Percentiles rank a stretch among this genome's conserved stretches.
Conservation (phyloP, 2,888 invertebrate species). For the Drosophila siamana region DNA sequence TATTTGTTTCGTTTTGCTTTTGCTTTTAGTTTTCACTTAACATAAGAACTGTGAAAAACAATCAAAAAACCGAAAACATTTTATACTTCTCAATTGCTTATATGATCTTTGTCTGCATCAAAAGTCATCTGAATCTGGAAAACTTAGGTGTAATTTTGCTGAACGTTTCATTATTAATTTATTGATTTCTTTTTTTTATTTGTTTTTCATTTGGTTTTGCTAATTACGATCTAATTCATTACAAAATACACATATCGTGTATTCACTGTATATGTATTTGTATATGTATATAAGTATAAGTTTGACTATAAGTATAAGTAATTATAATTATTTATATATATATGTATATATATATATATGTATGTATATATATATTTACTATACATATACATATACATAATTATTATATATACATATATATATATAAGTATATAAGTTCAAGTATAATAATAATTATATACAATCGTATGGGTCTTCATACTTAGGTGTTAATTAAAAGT, state of each 20-base stretch:
- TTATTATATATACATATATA: slow-evolving; percentile 17
- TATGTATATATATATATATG: slow-evolving; percentile 5
- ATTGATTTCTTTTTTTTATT: neutral
- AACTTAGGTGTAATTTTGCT: slow-evolving; percentile 76
- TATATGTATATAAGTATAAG: slow-evolving; percentile 34
- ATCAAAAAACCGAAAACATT: slow-evolving; percentile 18
- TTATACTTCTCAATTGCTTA: slow-evolving; percentile 38
- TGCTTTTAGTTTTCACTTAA: slow-evolving; percentile 56
- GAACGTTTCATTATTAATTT: slow-evolving; percentile 32
- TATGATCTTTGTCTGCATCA: slow-evolving; percentile 53
- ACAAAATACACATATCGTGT: slow-evolving; percentile 47
- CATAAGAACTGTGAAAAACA: slow-evolving; percentile 67
- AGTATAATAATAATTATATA: slow-evolving; percentile 51
- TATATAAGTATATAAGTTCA: slow-evolving; percentile 29
- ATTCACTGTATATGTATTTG: slow-evolving; percentile 40
- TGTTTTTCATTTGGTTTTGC: slow-evolving; percentile 31
- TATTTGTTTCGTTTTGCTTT: slow-evolving; percentile 7
- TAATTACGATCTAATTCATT: slow-evolving; percentile 46
- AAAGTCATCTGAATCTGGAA: slow-evolving; percentile 79
- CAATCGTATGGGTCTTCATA: slow-evolving; percentile 49
- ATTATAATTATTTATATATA: slow-evolving; percentile 18
- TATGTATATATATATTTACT: too few species aligned
- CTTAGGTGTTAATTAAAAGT: slow-evolving; percentile 65
- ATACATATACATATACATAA: slow-evolving; percentile 1
- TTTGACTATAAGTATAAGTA: slow-evolving; percentile 25